Evolutionary conservation across 2,888 invertebrate species (phyloP), one percentile per base, ranked within the genome.

Genomic region (Agonopterix heracliana): DNA sequence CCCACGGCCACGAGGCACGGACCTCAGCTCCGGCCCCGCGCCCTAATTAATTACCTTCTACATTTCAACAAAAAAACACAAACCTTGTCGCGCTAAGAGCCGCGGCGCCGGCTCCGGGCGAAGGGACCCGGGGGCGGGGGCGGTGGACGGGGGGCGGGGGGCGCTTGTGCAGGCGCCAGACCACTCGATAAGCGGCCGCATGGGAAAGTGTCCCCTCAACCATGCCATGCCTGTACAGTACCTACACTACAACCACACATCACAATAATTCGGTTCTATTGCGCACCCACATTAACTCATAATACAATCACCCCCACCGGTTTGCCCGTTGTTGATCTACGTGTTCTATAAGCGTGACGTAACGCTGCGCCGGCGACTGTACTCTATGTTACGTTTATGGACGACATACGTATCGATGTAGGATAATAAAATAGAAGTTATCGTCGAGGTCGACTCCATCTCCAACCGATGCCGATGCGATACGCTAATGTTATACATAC

Each of bases 21-120:
- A 26, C 26, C 26, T 38, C 38, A n/a, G 38, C 48, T 54, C 13
- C 53, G 53, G 53, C 35, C 47, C 67, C 57, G 69, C 68, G 77
- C 64, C 68, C 81, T 81, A 83, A 85, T 85, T 85, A 85, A 85
- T 85, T 83, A 83, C 82, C 75, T 69, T 74, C 66, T 56, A 69
- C 69, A 73, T 63, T 54, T 61, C 59, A 74, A 70, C 79, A 81
- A 83, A 83, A 82, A 81, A 78, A 60, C 57, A 72, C 67, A 74
- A 57, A 46, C 68, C 76, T 78, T 81, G 81, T 76, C 74, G 68
- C 63, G 75, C 77, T 84, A 80, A 85, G 79, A 82, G 81, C 81
- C 61, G 71, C 77, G 85, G 83, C 84, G 85, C 84, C 85, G 64
- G 72, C 63, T 66, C 63, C 54, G 55, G 57, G 54, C 51, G 52